These are phyloP conservation scores for Tribolium freemani DNA, from an alignment of 2,888 invertebrate species.

Conservation along the genomic window DNA sequence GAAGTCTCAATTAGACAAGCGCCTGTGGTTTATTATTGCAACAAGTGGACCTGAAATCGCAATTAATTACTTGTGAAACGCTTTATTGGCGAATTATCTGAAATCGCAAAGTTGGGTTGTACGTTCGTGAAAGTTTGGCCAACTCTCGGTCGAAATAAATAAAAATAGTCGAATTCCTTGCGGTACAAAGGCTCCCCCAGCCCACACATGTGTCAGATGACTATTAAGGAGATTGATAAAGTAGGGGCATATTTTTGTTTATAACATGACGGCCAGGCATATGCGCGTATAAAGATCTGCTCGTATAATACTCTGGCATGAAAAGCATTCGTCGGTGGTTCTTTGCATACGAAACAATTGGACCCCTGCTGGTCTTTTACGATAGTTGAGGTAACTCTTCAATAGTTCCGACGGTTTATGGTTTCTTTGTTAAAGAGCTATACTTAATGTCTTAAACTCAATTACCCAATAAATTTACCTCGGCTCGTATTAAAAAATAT, in stretches of 20 bases:
- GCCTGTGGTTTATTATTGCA: neutral
- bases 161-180: constrained; percentile 22
- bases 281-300: constrained; percentile 35
- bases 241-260: constrained; percentile 47
- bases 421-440: constrained; percentile 55
- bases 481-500: neutral
- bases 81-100: too few relatives aligned
- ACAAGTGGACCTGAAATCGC: neutral
- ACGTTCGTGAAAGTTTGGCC: neutral
- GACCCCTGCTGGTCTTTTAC: constrained; percentile 59
- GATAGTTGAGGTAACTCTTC: constrained; percentile 54
- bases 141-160: neutral
- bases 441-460: constrained; percentile 54
- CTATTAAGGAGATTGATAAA: constrained; percentile 48
- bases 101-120: neutral
- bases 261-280: constrained; percentile 35
- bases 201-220: constrained; percentile 46
- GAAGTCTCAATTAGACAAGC: too few relatives aligned
- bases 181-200: constrained; percentile 29
- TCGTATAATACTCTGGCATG: constrained; percentile 43
- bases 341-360: constrained; percentile 62
- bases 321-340: constrained; percentile 56
- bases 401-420: constrained; percentile 59
- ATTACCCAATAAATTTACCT: constrained; percentile 57
- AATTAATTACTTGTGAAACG: neutral